These are phyloP conservation scores for Cacoxenus indagator DNA, from an alignment of 2,888 invertebrate species.

Conservation along the genomic window DNA sequence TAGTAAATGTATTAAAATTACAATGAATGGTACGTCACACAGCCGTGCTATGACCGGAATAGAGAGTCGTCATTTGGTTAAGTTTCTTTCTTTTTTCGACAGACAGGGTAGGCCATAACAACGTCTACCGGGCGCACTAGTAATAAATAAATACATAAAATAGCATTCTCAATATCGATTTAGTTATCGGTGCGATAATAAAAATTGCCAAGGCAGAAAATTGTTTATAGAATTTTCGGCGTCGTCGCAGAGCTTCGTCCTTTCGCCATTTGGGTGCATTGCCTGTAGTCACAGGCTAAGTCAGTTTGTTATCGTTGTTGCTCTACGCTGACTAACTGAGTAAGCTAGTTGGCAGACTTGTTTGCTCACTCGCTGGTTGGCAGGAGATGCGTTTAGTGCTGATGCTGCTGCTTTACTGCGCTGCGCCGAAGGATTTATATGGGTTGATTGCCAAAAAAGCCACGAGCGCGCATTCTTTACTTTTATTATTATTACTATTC, in stretches of 20 bases:
- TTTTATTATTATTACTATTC: constrained; percentile 15
- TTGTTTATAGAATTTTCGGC: constrained; percentile 33
- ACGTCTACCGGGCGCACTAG: neutral
- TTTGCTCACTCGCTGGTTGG: neutral
- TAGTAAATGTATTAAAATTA: too few relatives aligned
- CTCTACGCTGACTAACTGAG: neutral
- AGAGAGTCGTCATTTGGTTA: too few relatives aligned
- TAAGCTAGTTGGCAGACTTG: neutral
- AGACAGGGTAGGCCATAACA: too few relatives aligned
- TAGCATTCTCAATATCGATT: constrained; percentile 20
- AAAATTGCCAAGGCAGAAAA: constrained; percentile 49
- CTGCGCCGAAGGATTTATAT: constrained; percentile 33
- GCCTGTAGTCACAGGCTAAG: neutral
- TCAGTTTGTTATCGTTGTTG: neutral
- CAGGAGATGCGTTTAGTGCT: neutral
- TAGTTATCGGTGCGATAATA: constrained; percentile 37
- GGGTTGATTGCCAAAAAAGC: constrained; percentile 49
- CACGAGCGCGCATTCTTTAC: constrained; percentile 45
- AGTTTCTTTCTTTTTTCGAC: too few relatives aligned
- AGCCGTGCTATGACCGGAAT: too few relatives aligned
- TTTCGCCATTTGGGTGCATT: neutral
- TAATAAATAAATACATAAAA: neutral
- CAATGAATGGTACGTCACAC: too few relatives aligned
- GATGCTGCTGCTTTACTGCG: neutral
- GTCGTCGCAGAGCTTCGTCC: neutral